phyloP scores from a whole-genome alignment of 2,797 vertebrate species.

The Lacerta agilis region DNA sequence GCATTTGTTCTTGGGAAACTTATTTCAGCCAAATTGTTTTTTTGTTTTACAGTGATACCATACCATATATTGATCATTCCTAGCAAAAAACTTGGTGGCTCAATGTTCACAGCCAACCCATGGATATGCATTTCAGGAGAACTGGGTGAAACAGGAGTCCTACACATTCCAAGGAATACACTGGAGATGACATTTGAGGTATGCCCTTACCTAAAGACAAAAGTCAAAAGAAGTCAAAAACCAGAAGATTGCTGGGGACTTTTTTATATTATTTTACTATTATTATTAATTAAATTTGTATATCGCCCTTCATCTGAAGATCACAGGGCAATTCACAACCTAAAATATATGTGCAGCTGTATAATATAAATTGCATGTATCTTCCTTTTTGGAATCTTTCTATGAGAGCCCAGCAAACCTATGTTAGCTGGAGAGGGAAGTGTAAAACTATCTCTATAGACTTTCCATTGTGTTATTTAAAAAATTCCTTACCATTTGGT shows the following conservation, averaged over 20 bases:
- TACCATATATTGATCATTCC: slow-evolving; percentile 95
- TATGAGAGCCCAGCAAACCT: not conserved
- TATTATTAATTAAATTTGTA: too few species aligned
- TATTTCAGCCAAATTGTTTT: slow-evolving; percentile 39
- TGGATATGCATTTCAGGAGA: slow-evolving; percentile 99
- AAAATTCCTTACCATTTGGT: not conserved
- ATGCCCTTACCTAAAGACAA: slow-evolving; percentile 50
- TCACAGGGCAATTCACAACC: too few species aligned
- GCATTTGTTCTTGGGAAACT: not conserved
- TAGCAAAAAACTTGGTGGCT: slow-evolving; percentile 97
- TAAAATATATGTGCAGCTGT: too few species aligned
- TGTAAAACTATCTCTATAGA: not conserved
- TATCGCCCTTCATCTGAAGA: too few species aligned
- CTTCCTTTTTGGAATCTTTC: slow-evolving; percentile 11
- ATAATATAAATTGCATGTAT: not conserved
- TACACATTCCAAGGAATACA: slow-evolving; percentile 94
- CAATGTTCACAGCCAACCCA: slow-evolving; percentile 98
- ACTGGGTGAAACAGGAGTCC: slow-evolving; percentile 93
- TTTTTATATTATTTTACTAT: too few species aligned
- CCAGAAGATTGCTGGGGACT: not conserved
- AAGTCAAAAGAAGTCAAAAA: not conserved
- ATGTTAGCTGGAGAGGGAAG: not conserved
- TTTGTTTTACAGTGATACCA: slow-evolving; percentile 90
- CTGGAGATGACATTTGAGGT: slow-evolving; percentile 99
- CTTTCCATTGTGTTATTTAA: not conserved